Conservation (phyloP, 23 tunicate species). For the Trididemnum nubilum region DNA sequence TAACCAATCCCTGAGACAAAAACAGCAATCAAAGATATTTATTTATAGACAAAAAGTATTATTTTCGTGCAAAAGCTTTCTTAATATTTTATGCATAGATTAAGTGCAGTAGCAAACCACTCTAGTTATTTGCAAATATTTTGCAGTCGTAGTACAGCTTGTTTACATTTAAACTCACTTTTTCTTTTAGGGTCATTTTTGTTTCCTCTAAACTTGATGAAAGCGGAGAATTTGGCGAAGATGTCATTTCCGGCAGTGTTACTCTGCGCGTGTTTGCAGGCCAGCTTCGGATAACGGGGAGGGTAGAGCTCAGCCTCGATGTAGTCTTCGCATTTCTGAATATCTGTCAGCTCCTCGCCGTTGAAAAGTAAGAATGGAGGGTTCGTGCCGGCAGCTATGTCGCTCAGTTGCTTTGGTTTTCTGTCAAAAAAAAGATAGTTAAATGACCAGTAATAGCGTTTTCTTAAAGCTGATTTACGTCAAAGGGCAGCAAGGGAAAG, state of each 20-base stretch:
- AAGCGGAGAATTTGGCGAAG: slow-evolving; percentile 95
- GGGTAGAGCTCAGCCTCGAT: slow-evolving; percentile 93
- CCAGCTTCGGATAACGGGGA: slow-evolving; percentile 88
- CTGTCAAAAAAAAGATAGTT: slow-evolving; percentile 25
- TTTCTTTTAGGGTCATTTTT: slow-evolving; percentile 59
- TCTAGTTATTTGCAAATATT: too few relatives aligned
- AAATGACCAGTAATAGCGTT: neutral
- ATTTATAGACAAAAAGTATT: too few relatives aligned
- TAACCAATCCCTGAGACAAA: too few relatives aligned
- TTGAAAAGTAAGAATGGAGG: slow-evolving; percentile 90
- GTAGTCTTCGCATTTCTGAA: slow-evolving; percentile 89
- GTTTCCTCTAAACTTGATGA: slow-evolving; percentile 75
- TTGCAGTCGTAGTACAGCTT: too few relatives aligned
- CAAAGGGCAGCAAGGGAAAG: too few relatives aligned
- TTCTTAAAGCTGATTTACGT: too few relatives aligned
- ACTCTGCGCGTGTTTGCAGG: slow-evolving; percentile 71
- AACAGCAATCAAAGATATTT: too few relatives aligned
- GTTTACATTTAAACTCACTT: too few relatives aligned
- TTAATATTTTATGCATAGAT: too few relatives aligned
- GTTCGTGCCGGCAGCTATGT: slow-evolving; percentile 56
- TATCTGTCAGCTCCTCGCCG: slow-evolving; percentile 87
- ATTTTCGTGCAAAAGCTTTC: too few relatives aligned
- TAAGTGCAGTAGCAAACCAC: too few relatives aligned
- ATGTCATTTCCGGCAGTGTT: slow-evolving; percentile 78
- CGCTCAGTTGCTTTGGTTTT: slow-evolving; percentile 68